A percentile compares a stretch with the other conserved stretches of the same genome.
These are phyloP conservation scores for Morone chrysops DNA, from an alignment of 2,113 vertebrate genomes.

Conservation along the genomic window DNA sequence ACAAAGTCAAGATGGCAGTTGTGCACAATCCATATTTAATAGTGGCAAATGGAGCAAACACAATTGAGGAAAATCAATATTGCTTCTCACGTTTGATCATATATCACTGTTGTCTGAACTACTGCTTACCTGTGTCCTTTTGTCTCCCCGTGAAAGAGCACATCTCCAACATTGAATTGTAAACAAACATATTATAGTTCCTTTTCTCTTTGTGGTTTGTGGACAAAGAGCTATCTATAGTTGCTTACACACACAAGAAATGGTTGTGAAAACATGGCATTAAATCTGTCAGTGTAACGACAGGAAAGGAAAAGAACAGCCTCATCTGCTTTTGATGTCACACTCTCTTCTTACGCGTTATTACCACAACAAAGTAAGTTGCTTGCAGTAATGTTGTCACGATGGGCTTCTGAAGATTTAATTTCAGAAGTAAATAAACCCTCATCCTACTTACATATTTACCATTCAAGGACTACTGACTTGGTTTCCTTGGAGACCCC, in stretches of 20 bases:
- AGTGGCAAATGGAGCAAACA: conserved; percentile 82
- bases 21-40: conserved; percentile 84
- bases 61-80: conserved; percentile 83
- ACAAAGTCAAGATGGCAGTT: conserved; percentile 77
- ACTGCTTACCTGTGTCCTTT: conserved; percentile 70
- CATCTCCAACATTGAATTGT: conserved; percentile 37
- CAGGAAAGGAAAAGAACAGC: background rate
- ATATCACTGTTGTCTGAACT: conserved; percentile 75
- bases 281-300: conserved; percentile 32
- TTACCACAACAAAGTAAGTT: conserved; percentile 21
- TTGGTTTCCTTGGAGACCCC: too few relatives aligned
- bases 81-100: conserved; percentile 81
- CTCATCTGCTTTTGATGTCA: background rate
- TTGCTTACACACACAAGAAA: conserved; percentile 22
- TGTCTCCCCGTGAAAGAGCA: conserved; percentile 52
- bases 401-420: background rate
- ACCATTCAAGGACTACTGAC: too few relatives aligned
- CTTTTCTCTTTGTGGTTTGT: conserved; percentile 32
- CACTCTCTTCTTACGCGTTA: background rate
- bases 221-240: conserved; percentile 34
- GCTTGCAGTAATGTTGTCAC: background rate
- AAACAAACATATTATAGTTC: conserved; percentile 52
- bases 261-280: conserved; percentile 15
- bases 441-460: too few relatives aligned
- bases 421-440: background rate